A percentile compares a stretch with the other conserved stretches of the same genome.
Evolutionary conservation across 2,888 invertebrate species (phyloP).

Genomic region (Chalcis sispes): DNA sequence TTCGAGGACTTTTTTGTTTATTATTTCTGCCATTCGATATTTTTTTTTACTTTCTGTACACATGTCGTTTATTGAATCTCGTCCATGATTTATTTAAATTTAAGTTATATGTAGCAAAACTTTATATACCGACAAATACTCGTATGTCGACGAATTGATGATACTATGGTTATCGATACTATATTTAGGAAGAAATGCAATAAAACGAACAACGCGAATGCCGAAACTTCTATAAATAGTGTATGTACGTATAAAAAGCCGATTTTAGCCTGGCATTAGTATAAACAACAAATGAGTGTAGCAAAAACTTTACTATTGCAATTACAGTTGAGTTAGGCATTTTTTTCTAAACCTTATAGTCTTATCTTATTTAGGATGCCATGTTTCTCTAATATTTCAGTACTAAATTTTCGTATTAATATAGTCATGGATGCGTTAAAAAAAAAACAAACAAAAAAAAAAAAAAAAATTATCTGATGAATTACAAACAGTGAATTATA

Average conservation of each 20-base stretch:
- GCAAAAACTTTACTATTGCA: constrained; percentile 14
- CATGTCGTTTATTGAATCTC: too few species aligned
- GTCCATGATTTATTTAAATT: too few species aligned
- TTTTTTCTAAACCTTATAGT: not conserved
- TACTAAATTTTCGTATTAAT: not conserved
- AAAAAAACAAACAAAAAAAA: not conserved
- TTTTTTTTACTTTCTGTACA: too few species aligned
- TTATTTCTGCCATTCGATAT: not conserved
- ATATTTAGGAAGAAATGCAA: not conserved
- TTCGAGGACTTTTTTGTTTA: not conserved
- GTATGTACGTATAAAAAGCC: constrained; percentile 8
- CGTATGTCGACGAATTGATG: too few species aligned
- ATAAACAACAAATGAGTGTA: not conserved
- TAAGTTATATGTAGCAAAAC: too few species aligned
- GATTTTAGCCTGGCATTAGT: not conserved
- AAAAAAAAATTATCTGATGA: too few species aligned
- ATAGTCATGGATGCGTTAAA: not conserved
- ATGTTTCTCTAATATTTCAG: not conserved
- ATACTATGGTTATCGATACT: too few species aligned
- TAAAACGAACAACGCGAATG: not conserved
- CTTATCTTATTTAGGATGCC: constrained; percentile 3
- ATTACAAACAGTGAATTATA: not conserved
- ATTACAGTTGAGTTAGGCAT: constrained; percentile 1
- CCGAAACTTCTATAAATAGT: constrained; percentile 6
- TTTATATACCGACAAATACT: too few species aligned